A percentile compares a stretch with the other conserved stretches of the same genome.
Evolutionary conservation across 92 coral and sea anemone species (phyloP).

Genomic region (Meandrina meandrites): DNA sequence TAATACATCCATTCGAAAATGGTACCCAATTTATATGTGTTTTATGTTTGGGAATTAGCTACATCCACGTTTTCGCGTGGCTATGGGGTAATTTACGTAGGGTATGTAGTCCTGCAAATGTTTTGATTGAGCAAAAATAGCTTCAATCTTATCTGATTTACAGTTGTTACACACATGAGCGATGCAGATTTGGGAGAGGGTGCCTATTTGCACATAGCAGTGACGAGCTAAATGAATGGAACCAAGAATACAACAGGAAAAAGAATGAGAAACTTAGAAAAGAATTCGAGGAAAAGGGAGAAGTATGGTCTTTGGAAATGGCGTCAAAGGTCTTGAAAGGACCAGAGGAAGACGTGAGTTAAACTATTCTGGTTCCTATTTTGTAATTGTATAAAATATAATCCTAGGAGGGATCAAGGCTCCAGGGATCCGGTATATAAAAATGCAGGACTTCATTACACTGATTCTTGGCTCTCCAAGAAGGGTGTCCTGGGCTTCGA

Average conservation of each 20-base stretch:
- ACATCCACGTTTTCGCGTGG: not conserved
- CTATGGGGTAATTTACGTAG: not conserved
- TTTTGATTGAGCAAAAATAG: not conserved
- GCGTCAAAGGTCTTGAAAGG: conserved; percentile 22
- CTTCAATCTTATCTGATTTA: not conserved
- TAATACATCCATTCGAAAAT: not conserved
- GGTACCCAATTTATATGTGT: not conserved
- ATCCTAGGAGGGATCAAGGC: not conserved
- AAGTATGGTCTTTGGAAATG: conserved; percentile 23
- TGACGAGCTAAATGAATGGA: conserved; percentile 69
- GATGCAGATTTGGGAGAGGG: conserved; percentile 68
- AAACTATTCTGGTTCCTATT: not conserved
- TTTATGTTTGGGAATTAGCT: not conserved
- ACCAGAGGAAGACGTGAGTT: conserved; percentile 26
- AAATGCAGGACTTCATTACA: not conserved
- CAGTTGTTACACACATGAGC: conserved; percentile 33
- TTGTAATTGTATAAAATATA: not conserved
- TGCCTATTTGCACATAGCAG: conserved; percentile 66
- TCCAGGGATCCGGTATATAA: not conserved
- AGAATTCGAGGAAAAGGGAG: not conserved
- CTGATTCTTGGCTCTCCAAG: not conserved
- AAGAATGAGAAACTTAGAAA: not conserved
- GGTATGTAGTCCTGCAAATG: not conserved
- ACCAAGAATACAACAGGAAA: conserved; percentile 20
- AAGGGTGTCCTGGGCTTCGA: too few relatives aligned